Conservation (phyloP, 2,797 vertebrate species). For the Chelidonichthys spinosus region DNA sequence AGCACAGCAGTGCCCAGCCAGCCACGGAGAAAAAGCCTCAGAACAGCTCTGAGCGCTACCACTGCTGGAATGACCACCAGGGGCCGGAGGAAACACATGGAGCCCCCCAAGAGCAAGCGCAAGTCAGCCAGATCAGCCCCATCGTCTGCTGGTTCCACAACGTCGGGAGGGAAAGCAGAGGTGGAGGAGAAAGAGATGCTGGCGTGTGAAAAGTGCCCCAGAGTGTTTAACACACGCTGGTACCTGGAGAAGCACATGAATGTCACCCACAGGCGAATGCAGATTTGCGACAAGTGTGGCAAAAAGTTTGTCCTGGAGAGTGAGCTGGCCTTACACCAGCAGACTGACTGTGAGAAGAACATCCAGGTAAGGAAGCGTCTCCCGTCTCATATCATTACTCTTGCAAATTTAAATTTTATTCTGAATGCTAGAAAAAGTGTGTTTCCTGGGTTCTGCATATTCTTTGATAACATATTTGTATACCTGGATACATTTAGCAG, state of each 20-base stretch:
- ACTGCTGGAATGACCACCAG: conserved; percentile 86
- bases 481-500: conserved; percentile 1
- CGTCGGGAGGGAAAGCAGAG: conserved; percentile 81
- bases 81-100: conserved; percentile 88
- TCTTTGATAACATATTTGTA: conserved; percentile 6
- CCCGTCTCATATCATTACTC: neutral
- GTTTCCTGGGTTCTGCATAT: neutral
- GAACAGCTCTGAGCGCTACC: conserved; percentile 79
- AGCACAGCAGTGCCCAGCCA: conserved; percentile 77
- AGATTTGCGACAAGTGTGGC: conserved; percentile 99
- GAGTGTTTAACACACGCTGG: conserved; percentile 99
- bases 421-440: neutral
- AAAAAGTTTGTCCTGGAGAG: conserved; percentile 99
- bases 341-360: conserved; percentile 99
- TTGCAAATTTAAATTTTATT: neutral
- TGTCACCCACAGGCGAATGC: conserved; percentile 97
- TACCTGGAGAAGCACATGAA: conserved; percentile 99
- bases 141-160: conserved; percentile 54
- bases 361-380: conserved; percentile 91
- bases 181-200: conserved; percentile 95
- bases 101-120: conserved; percentile 89
- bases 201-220: conserved; percentile 97
- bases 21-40: conserved; percentile 86
- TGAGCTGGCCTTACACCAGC: conserved; percentile 98
- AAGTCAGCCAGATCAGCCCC: conserved; percentile 82